phyloP scores from a whole-genome alignment of 1,140 invertebrate species.

The Mercenaria mercenaria region DNA sequence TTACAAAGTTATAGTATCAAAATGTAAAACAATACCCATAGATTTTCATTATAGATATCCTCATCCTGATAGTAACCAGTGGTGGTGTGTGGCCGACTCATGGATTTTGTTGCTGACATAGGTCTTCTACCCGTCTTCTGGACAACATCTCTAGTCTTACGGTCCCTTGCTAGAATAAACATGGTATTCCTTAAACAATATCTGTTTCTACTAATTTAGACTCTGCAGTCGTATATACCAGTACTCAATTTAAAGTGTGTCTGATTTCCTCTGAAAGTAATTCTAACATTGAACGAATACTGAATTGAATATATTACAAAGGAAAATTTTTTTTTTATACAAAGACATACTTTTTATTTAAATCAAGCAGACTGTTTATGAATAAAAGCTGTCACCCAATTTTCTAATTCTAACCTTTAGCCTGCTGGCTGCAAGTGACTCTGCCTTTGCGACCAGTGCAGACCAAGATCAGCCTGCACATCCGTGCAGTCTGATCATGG shows the following conservation, averaged over 20 bases:
- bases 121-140: slow-evolving; percentile 70
- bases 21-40: slow-evolving; percentile 70
- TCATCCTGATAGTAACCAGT: slow-evolving; percentile 68
- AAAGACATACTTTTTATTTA: too few relatives aligned
- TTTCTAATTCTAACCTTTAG: too few relatives aligned
- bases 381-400: too few relatives aligned
- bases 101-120: slow-evolving; percentile 67
- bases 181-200: neutral
- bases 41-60: slow-evolving; percentile 74
- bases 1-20: too few relatives aligned
- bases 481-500: too few relatives aligned
- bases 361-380: too few relatives aligned
- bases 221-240: neutral
- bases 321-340: too few relatives aligned
- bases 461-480: too few relatives aligned
- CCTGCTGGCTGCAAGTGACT: too few relatives aligned
- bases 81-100: slow-evolving; percentile 64
- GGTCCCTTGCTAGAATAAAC: slow-evolving; percentile 73
- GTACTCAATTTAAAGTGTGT: neutral
- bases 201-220: neutral
- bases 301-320: too few relatives aligned
- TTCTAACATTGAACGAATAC: too few relatives aligned
- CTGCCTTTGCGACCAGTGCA: too few relatives aligned
- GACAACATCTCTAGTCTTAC: slow-evolving; percentile 73
- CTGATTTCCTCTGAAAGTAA: neutral